A percentile compares a stretch with the other conserved stretches of the same genome.
Evolutionary conservation across 1,140 invertebrate genomes (phyloP).

Genomic region (Eumeta japonica): DNA sequence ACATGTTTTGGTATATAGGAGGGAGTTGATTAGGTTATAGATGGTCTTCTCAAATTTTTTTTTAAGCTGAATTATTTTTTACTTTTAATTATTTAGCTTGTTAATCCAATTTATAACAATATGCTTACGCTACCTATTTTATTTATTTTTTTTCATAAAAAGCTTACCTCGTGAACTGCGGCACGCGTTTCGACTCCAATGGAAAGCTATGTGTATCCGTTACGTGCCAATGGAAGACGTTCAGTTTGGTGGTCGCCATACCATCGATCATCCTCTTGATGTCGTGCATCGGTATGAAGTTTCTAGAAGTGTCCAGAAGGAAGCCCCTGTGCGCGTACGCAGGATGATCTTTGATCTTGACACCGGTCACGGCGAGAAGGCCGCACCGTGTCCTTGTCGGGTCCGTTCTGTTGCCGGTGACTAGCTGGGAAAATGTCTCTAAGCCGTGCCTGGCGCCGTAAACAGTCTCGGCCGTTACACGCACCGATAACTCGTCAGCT

Average conservation of each 20-base stretch:
- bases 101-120: neutral
- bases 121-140: neutral
- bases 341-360: conserved; percentile 68
- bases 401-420: conserved; percentile 44
- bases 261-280: conserved; percentile 73
- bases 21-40: too few species aligned
- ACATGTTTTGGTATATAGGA: too few species aligned
- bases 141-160: neutral
- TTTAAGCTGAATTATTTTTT: too few species aligned
- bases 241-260: conserved; percentile 81
- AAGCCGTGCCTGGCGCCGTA: conserved; percentile 75
- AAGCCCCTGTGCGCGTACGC: conserved; percentile 70
- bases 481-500: conserved; percentile 55
- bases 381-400: conserved; percentile 22
- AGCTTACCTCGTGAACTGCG: conserved; percentile 68
- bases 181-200: conserved; percentile 68
- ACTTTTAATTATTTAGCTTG: too few species aligned
- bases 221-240: conserved; percentile 84
- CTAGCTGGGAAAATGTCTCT: conserved; percentile 72
- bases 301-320: conserved; percentile 73
- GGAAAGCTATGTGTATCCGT: conserved; percentile 86
- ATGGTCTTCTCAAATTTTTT: too few species aligned
- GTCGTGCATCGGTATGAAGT: conserved; percentile 67
- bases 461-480: conserved; percentile 66
- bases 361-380: conserved; percentile 31